These are phyloP conservation scores for Leptestheria dahalacensis DNA, from an alignment of 1,140 invertebrate genomes.

Conservation along the genomic window DNA sequence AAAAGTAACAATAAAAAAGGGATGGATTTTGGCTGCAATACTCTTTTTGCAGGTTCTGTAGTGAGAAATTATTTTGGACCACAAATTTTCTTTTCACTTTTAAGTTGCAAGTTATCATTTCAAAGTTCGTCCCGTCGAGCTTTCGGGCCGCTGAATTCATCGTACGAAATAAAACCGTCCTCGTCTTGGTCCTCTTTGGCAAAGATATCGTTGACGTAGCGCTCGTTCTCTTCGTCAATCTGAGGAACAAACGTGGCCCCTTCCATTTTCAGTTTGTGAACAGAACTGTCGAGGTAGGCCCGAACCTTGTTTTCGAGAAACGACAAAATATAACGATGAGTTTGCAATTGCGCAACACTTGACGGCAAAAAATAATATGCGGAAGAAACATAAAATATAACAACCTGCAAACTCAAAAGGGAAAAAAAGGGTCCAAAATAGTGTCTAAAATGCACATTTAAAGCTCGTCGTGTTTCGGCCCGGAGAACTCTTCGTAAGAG, in stretches of 20 bases:
- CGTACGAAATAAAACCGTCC: conserved; percentile 86
- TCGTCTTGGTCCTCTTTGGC: conserved; percentile 90
- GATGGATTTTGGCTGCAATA: too few relatives aligned
- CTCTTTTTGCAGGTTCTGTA: too few relatives aligned
- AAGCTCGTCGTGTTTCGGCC: conserved; percentile 91
- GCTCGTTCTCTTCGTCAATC: conserved; percentile 23
- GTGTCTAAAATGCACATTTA: conserved; percentile 40
- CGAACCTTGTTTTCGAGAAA: background rate
- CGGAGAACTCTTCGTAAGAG: conserved; percentile 87
- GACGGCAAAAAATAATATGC: background rate
- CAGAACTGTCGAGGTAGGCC: conserved; percentile 6
- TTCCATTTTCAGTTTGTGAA: conserved; percentile 9
- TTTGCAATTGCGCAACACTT: background rate
- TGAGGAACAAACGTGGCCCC: conserved; percentile 3
- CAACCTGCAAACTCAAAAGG: background rate
- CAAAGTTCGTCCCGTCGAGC: conserved; percentile 80
- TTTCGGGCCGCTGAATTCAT: conserved; percentile 90
- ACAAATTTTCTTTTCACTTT: too few relatives aligned
- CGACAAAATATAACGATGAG: background rate
- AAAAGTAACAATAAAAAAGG: too few relatives aligned
- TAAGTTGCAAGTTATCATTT: conserved; percentile 26
- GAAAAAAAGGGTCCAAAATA: conserved; percentile 1
- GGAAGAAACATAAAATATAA: background rate
- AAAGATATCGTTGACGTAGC: conserved; percentile 74
- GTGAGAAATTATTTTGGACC: too few relatives aligned